Conservation (phyloP, 2,888 invertebrate species). For the Chymomyza amoena region DNA sequence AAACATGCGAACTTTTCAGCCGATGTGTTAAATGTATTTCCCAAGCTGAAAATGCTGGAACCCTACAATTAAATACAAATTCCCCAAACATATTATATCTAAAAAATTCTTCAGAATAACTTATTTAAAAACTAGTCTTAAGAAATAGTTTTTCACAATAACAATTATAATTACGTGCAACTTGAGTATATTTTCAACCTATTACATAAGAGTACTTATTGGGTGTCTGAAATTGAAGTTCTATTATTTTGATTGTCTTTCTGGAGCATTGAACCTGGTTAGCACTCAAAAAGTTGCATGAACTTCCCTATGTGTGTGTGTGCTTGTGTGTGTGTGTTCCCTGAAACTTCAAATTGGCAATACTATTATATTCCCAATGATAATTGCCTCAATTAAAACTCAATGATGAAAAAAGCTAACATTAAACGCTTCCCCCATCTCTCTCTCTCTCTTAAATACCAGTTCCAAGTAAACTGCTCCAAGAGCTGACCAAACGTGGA, state of each 20-base stretch:
- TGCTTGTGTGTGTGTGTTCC: neutral
- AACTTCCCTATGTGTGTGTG: neutral
- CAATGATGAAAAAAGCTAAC: conserved; percentile 21
- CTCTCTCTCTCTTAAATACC: too few species aligned
- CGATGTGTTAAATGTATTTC: too few species aligned
- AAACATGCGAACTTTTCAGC: too few species aligned
- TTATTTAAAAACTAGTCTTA: too few species aligned
- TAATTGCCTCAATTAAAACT: conserved; percentile 45
- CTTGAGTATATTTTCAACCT: neutral
- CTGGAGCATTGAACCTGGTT: neutral
- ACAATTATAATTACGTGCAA: too few species aligned
- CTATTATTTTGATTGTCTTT: neutral
- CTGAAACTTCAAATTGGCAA: conserved; percentile 6
- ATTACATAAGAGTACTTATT: neutral
- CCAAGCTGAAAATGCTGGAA: too few species aligned
- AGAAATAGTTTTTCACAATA: too few species aligned
- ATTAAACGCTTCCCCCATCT: conserved; percentile 1
- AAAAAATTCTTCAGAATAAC: too few species aligned
- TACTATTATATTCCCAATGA: conserved; percentile 39
- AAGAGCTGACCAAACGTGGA: neutral
- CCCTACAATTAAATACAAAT: too few species aligned
- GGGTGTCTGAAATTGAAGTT: neutral
- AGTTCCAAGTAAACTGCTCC: neutral
- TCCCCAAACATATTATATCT: too few species aligned
- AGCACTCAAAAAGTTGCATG: conserved; percentile 1